Evolutionary conservation across 2,113 vertebrate species (phyloP), one percentile per base, ranked within the genome.

Genomic region (Nansenia antarctica): DNA sequence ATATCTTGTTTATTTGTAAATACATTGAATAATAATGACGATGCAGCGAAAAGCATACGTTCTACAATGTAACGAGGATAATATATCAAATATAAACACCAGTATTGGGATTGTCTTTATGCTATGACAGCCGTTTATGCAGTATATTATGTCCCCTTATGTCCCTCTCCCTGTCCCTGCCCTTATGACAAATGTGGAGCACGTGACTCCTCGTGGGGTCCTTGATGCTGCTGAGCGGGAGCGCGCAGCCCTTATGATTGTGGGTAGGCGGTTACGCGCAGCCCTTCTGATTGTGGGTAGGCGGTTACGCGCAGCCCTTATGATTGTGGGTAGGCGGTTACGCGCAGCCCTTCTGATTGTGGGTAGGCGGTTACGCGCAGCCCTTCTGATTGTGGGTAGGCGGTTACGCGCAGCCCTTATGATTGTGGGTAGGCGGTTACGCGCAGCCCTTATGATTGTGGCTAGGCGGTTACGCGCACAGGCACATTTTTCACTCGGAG

Each of bases 131-230:
- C 18, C 18, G 39, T 42, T 3, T 42, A 11, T 15, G 12, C 3
- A 42, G 39, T 4, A 15, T 42, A 29, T 58, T 58, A n/a, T 35
- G 18, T 24, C 52, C 42, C 42, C 35, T 15, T 34, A n/a, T n/a
- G n/a, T 30, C 11, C 26, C 34, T 39, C 15, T n/a, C 57, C 61
- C 35, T 31, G 14, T 9, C 3, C 12, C 4, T 5, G 57, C 57
- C 15, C 47, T 27, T 67, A 18, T 69, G 67, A 69, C 42, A 49
- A 62, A 52, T 27, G 45, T 1, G 5, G n/a, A 66, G 80, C 83
- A 79, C 80, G 74, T 85, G 88, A 88, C 79, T 81, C n/a, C 62
- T 31, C 47, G 20, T 27, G 61, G 31, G 53, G 62, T 54, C 72
- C 39, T 29, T 45, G 42, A 15, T 45, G 9, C n/a, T 52, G 18